These are phyloP conservation scores for Meteorus cinctellus DNA, from an alignment of 2,888 invertebrate genomes.

Conservation along the genomic window DNA sequence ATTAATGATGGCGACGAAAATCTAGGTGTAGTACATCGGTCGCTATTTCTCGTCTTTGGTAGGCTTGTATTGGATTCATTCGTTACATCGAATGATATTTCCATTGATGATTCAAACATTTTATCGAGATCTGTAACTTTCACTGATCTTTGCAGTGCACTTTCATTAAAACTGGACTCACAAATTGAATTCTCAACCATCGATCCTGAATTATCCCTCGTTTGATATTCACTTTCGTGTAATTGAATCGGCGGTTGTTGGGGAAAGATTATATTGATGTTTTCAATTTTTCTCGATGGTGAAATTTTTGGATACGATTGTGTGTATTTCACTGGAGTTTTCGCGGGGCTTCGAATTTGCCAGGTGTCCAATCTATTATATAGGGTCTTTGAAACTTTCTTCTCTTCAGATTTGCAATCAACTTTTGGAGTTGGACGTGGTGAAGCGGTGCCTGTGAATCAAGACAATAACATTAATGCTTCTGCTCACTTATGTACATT, in stretches of 20 bases:
- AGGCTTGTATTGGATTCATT: neutral
- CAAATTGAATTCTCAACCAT: neutral
- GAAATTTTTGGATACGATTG: slow-evolving; percentile 61
- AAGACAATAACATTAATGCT: neutral
- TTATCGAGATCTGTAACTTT: slow-evolving; percentile 33
- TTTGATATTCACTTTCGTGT: neutral
- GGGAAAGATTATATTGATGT: slow-evolving; percentile 60
- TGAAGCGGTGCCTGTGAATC: neutral
- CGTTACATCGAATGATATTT: neutral
- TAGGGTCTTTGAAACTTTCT: neutral
- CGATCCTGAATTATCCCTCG: neutral
- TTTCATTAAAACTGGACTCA: neutral
- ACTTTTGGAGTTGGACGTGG: neutral
- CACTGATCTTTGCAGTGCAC: neutral
- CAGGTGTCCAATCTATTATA: neutral
- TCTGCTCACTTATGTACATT: too few relatives aligned
- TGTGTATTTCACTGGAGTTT: slow-evolving; percentile 43
- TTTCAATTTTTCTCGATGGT: slow-evolving; percentile 60
- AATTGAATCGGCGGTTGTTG: slow-evolving; percentile 3
- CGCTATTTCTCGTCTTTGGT: neutral
- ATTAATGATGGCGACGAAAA: neutral
- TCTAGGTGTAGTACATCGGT: neutral
- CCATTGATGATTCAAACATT: neutral
- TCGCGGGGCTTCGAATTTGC: neutral
- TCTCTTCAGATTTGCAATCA: neutral